A percentile compares a stretch with the other conserved stretches of the same genome.
These are phyloP conservation scores for Lagorchestes hirsutus DNA, from an alignment of 2,797 vertebrate genomes.

Conservation along the genomic window DNA sequence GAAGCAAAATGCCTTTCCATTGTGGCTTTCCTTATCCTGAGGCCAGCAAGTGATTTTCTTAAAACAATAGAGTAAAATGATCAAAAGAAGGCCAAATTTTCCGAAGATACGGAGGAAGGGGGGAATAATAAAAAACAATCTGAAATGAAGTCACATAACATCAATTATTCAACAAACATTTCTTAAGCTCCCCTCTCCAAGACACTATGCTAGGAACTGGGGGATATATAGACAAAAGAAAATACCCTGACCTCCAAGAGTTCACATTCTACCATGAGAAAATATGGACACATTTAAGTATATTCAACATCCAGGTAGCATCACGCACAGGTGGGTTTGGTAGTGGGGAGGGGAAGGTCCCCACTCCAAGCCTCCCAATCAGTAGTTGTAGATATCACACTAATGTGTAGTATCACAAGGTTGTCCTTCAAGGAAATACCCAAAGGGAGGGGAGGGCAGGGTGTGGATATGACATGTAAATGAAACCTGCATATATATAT, in stretches of 20 bases:
- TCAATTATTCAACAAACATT: neutral
- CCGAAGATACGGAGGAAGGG: neutral
- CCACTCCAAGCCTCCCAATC: neutral
- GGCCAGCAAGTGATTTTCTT: constrained; percentile 50
- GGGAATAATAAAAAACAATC: constrained; percentile 6
- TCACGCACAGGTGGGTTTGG: neutral
- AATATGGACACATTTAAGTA: neutral
- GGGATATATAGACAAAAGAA: neutral
- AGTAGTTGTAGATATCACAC: neutral
- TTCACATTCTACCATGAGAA: neutral
- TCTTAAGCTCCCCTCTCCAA: neutral
- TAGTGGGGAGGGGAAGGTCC: neutral
- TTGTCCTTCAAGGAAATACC: neutral
- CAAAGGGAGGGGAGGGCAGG: neutral
- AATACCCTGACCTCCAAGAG: neutral
- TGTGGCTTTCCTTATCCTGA: constrained; percentile 37
- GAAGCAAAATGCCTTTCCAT: constrained; percentile 41
- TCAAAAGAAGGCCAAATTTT: constrained; percentile 38
- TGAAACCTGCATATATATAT: neutral
- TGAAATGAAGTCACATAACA: constrained; percentile 54
- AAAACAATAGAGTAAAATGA: constrained; percentile 59
- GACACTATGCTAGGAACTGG: neutral
- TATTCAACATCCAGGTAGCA: neutral
- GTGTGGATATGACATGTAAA: neutral
- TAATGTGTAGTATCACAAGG: neutral